These are phyloP conservation scores for Zaprionus gabonicus DNA, from an alignment of 1,140 invertebrate species.

Conservation along the genomic window DNA sequence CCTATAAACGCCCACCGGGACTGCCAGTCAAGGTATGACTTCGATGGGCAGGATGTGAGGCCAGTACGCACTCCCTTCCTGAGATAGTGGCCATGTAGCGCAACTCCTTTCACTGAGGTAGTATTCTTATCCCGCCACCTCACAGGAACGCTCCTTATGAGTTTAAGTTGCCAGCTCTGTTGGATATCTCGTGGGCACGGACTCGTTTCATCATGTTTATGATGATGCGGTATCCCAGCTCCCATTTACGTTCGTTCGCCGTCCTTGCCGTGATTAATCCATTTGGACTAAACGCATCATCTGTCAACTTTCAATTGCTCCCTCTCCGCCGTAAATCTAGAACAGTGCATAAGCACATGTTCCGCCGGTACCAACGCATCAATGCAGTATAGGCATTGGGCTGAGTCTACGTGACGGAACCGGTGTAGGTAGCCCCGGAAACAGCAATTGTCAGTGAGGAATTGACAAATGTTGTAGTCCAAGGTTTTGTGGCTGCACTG, in stretches of 20 bases:
- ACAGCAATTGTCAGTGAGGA: neutral
- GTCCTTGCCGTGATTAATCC: neutral
- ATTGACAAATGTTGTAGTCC: no score
- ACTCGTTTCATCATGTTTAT: neutral
- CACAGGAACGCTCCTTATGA: no score
- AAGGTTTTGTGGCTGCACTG: no score
- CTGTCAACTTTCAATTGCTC: neutral
- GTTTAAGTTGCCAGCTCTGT: neutral
- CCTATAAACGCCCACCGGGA: no score
- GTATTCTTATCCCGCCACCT: no score
- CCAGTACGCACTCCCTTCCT: no score
- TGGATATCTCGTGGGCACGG: no score
- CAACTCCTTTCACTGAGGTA: no score
- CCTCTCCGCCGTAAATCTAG: neutral
- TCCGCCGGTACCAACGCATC: neutral
- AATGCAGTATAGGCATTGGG: neutral
- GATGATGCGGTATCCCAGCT: neutral
- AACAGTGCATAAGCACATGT: neutral
- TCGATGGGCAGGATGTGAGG: no score
- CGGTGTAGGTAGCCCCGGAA: neutral
- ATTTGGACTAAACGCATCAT: neutral
- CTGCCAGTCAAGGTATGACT: no score
- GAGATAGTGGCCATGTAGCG: no score
- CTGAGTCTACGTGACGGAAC: neutral
- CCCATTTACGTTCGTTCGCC: no score